Evolutionary conservation across 1,140 invertebrate genomes (phyloP).

Genomic region (Diplogasteroides magnus): DNA sequence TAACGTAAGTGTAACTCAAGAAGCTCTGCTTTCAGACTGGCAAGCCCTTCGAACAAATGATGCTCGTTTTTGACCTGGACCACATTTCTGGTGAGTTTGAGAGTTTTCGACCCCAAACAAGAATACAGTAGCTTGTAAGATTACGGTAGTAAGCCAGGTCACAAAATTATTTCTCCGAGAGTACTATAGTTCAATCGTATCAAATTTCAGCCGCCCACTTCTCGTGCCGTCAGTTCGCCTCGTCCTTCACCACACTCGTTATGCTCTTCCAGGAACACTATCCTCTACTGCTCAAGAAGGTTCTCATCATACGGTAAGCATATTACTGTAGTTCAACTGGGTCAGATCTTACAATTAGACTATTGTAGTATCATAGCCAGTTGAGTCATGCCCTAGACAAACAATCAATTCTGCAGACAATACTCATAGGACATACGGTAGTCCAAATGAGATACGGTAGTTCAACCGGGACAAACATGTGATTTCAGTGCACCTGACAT

Average conservation of each 20-base stretch:
- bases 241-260: constrained; percentile 53
- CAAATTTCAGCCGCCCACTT: constrained; percentile 50
- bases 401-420: too few species aligned
- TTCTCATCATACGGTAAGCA: constrained; percentile 43
- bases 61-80: constrained; percentile 54
- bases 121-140: too few species aligned
- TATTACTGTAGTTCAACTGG: background rate
- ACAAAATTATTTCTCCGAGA: too few species aligned
- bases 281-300: constrained; percentile 49
- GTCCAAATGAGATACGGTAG: too few species aligned
- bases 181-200: too few species aligned
- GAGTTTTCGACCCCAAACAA: too few species aligned
- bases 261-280: constrained; percentile 53
- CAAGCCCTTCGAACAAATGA: constrained; percentile 56
- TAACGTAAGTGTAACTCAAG: background rate
- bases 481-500: constrained; percentile 47
- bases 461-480: background rate
- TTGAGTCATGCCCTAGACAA: too few species aligned
- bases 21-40: constrained; percentile 37
- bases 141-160: too few species aligned
- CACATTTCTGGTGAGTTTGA: constrained; percentile 46
- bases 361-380: too few species aligned
- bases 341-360: too few species aligned
- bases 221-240: constrained; percentile 52
- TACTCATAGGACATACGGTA: too few species aligned